Evolutionary conservation across 2,797 vertebrate species (phyloP).

Genomic region (Sebastes diploproa): DNA sequence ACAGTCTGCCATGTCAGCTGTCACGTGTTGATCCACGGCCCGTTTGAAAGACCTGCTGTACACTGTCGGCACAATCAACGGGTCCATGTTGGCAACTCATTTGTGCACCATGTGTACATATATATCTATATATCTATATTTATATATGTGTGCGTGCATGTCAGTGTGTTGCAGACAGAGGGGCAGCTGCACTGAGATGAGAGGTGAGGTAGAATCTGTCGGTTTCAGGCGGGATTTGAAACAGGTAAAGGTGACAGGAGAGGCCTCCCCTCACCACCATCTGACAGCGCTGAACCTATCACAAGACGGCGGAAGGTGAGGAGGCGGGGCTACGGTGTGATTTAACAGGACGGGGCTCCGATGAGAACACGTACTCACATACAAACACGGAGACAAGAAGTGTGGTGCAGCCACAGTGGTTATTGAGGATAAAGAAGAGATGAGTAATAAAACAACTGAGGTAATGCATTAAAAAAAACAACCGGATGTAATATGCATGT

Average conservation of each 20-base stretch:
- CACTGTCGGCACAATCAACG: background rate
- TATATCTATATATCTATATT: background rate
- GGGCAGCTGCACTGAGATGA: constrained; percentile 61
- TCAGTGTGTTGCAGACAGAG: constrained; percentile 37
- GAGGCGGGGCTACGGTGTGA: background rate
- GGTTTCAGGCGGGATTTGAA: constrained; percentile 46
- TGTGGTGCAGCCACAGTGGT: constrained; percentile 23
- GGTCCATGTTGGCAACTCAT: constrained; percentile 31
- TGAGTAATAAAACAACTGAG: constrained; percentile 31
- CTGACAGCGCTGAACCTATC: constrained; percentile 19
- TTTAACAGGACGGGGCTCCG: background rate
- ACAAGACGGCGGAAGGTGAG: constrained; percentile 10
- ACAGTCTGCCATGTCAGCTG: constrained; percentile 10
- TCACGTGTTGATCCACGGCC: constrained; percentile 22
- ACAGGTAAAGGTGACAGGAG: constrained; percentile 1
- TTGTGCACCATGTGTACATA: background rate
- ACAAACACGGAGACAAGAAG: constrained; percentile 13
- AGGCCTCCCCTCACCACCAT: constrained; percentile 7
- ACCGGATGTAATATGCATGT: constrained; percentile 7
- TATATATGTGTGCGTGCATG: constrained; percentile 1
- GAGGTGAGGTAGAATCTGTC: constrained; percentile 80
- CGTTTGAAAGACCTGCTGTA: constrained; percentile 1
- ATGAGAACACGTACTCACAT: background rate
- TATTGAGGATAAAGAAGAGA: background rate
- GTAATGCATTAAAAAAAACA: constrained; percentile 39